Percentiles rank a stretch among this genome's conserved stretches.
Evolutionary conservation across 2,888 invertebrate genomes (phyloP).

Genomic region (Drosophila birchii): DNA sequence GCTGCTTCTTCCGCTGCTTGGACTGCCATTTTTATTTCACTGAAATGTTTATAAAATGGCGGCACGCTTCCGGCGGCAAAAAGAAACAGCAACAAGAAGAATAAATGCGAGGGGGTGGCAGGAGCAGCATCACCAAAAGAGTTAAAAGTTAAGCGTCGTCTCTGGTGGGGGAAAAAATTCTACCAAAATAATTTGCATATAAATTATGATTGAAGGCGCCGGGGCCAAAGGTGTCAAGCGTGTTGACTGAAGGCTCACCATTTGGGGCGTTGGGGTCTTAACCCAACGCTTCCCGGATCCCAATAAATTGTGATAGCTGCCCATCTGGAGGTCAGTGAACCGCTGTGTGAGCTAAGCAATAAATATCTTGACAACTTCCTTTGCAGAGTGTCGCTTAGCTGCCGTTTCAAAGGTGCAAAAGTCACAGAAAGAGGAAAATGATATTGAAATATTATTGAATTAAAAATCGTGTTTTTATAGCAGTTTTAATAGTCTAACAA

Average conservation of each 20-base stretch:
- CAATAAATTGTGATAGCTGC: constrained; percentile 32
- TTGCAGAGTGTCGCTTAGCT: not conserved
- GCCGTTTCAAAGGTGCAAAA: not conserved
- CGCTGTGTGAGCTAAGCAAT: constrained; percentile 9
- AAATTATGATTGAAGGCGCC: constrained; percentile 66
- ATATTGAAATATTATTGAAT: fast-evolving
- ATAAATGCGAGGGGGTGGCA: not conserved
- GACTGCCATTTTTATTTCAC: constrained; percentile 50
- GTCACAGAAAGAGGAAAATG: not conserved
- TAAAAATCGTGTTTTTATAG: not conserved
- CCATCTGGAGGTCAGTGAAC: constrained; percentile 26
- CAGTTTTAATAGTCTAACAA: not conserved
- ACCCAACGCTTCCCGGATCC: constrained; percentile 16
- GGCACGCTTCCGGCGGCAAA: constrained; percentile 60
- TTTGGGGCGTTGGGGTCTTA: constrained; percentile 9
- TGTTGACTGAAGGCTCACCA: constrained; percentile 23
- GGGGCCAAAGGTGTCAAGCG: constrained; percentile 61
- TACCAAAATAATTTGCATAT: constrained; percentile 75
- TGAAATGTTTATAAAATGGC: constrained; percentile 72
- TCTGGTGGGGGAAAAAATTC: constrained; percentile 47
- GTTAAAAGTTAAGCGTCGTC: constrained; percentile 55
- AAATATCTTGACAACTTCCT: constrained; percentile 17
- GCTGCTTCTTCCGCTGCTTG: constrained; percentile 24
- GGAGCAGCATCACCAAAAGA: constrained; percentile 32
- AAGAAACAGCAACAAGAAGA: not conserved